Percentiles rank a stretch among this genome's conserved stretches.
Evolutionary conservation across 2,888 invertebrate genomes (phyloP).

Genomic region (Xylocampa areola): DNA sequence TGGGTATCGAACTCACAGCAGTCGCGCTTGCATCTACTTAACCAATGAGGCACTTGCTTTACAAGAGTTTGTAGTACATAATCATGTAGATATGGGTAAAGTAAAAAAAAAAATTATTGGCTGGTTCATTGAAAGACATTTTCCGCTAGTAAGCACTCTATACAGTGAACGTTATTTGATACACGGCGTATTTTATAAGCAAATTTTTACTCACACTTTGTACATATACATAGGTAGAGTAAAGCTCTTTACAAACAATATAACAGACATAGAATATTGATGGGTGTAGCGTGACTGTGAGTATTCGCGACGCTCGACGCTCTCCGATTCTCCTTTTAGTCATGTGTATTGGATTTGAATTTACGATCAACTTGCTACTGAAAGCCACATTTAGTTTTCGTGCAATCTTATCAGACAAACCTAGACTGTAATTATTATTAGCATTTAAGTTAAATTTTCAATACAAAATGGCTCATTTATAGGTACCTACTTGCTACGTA

Average conservation of each 20-base stretch:
- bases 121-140: conserved; percentile 6
- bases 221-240: conserved; percentile 46
- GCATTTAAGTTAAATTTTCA: conserved; percentile 33
- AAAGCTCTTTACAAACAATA: conserved; percentile 56
- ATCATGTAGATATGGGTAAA: too few species aligned
- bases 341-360: conserved; percentile 68
- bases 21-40: too few species aligned
- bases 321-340: conserved; percentile 61
- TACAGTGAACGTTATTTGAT: conserved; percentile 33
- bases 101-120: background rate
- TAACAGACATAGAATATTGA: conserved; percentile 55
- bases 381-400: conserved; percentile 62
- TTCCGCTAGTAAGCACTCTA: background rate
- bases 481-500: too few species aligned
- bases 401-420: conserved; percentile 49
- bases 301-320: conserved; percentile 61
- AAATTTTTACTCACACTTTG: conserved; percentile 27
- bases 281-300: conserved; percentile 65
- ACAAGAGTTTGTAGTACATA: too few species aligned
- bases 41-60: too few species aligned
- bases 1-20: too few species aligned
- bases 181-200: conserved; percentile 26
- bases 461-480: conserved; percentile 21
- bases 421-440: conserved; percentile 55
- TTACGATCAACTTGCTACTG: conserved; percentile 64